Evolutionary conservation across 23 tunicate species (phyloP).

Genomic region (Trididemnum clinides): DNA sequence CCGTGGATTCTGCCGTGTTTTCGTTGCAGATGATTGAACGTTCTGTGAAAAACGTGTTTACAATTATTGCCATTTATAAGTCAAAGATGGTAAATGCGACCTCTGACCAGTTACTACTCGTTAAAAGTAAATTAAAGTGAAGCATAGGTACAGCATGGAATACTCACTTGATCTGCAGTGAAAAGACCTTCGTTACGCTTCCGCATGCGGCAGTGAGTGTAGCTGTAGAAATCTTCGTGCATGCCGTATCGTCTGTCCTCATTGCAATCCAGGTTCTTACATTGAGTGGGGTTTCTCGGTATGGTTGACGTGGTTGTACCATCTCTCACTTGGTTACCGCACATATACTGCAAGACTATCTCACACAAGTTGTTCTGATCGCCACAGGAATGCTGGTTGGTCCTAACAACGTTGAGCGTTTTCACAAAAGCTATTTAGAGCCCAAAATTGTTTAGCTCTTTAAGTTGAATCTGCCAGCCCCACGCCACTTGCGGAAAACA

Average conservation of each 20-base stretch:
- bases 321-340: constrained; percentile 72
- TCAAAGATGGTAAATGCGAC: too few species aligned
- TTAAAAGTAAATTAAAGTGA: too few species aligned
- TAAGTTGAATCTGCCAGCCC: too few species aligned
- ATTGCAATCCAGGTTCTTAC: constrained; percentile 61
- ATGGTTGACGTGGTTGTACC: constrained; percentile 68
- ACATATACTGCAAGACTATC: constrained; percentile 85
- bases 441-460: too few species aligned
- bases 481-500: too few species aligned
- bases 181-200: constrained; percentile 73
- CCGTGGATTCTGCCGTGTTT: constrained; percentile 78
- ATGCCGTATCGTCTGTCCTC: constrained; percentile 66
- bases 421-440: too few species aligned
- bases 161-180: constrained; percentile 57
- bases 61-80: neutral
- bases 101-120: too few species aligned
- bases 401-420: constrained; percentile 64
- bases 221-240: constrained; percentile 80
- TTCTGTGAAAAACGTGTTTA: neutral
- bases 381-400: constrained; percentile 96
- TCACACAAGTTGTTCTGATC: constrained; percentile 84
- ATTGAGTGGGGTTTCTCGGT: constrained; percentile 49
- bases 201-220: constrained; percentile 62
- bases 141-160: too few species aligned
- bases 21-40: constrained; percentile 37